These are phyloP conservation scores for Eilema sororculum DNA, from an alignment of 2,888 invertebrate species.

Conservation along the genomic window DNA sequence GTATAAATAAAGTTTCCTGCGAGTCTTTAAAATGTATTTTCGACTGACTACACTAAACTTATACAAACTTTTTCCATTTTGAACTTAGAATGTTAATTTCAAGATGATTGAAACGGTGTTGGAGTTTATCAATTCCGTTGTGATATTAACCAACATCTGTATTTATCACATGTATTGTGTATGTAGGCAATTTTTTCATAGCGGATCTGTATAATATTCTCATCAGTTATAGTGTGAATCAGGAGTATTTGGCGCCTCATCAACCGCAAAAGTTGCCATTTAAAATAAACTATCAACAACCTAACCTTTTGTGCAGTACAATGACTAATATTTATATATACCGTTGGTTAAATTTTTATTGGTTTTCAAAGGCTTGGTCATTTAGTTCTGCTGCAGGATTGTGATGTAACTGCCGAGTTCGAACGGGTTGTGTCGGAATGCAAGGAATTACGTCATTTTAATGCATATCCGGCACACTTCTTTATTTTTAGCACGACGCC, in stretches of 20 bases:
- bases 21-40: too few relatives aligned
- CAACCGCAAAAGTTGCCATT: constrained; percentile 14
- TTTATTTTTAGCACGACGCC: constrained; percentile 24
- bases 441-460: constrained; percentile 34
- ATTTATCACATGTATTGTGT: neutral
- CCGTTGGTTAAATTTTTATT: neutral
- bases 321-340: constrained; percentile 6
- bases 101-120: too few relatives aligned
- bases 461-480: constrained; percentile 40
- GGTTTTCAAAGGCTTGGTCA: neutral
- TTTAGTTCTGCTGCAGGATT: constrained; percentile 17
- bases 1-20: too few relatives aligned
- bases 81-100: too few relatives aligned
- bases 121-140: too few relatives aligned
- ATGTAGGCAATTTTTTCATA: neutral
- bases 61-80: too few relatives aligned
- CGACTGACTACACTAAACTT: too few relatives aligned
- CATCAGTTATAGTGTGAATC: neutral
- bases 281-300: neutral
- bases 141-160: neutral
- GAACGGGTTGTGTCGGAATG: constrained; percentile 28
- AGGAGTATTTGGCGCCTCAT: neutral
- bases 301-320: constrained; percentile 7
- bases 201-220: neutral
- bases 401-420: constrained; percentile 30